Percentiles rank a stretch among this genome's conserved stretches.
Evolutionary conservation across 1,140 invertebrate species (phyloP).

Genomic region (Panagrolaimus sp.): DNA sequence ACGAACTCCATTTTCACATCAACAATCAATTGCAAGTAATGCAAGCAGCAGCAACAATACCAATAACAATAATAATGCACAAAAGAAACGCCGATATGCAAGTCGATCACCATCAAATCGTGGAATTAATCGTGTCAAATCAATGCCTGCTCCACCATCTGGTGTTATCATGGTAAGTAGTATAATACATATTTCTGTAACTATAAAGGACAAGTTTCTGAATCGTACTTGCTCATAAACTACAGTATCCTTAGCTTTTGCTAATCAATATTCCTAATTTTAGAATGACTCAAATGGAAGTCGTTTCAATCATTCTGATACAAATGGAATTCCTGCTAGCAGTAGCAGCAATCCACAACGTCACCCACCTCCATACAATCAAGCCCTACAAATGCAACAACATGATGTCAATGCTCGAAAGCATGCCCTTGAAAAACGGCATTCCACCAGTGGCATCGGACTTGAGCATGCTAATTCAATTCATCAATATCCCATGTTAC

Average conservation of each 20-base stretch:
- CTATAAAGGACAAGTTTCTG: too few species aligned
- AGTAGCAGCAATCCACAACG: too few species aligned
- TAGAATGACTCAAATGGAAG: too few species aligned
- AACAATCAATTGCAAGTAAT: not conserved
- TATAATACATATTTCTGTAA: not conserved
- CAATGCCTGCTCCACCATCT: not conserved
- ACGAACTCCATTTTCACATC: not conserved
- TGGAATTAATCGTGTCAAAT: constrained; percentile 5
- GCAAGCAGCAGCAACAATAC: too few species aligned
- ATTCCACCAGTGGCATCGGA: constrained; percentile 8
- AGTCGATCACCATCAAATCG: not conserved
- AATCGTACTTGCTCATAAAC: too few species aligned
- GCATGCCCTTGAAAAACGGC: not conserved
- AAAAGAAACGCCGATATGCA: constrained; percentile 2
- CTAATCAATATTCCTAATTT: too few species aligned
- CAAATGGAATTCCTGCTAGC: too few species aligned
- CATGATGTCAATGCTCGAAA: not conserved
- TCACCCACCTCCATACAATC: not conserved
- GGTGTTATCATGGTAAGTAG: not conserved
- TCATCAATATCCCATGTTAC: constrained; percentile 3
- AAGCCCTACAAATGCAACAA: not conserved
- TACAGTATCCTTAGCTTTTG: too few species aligned
- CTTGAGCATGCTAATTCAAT: not conserved
- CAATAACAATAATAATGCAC: too few species aligned
- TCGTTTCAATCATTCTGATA: too few species aligned